Evolutionary conservation across 2,113 vertebrate species (phyloP), one percentile per base, ranked within the genome.

Genomic region (Halcyon malimbica): DNA sequence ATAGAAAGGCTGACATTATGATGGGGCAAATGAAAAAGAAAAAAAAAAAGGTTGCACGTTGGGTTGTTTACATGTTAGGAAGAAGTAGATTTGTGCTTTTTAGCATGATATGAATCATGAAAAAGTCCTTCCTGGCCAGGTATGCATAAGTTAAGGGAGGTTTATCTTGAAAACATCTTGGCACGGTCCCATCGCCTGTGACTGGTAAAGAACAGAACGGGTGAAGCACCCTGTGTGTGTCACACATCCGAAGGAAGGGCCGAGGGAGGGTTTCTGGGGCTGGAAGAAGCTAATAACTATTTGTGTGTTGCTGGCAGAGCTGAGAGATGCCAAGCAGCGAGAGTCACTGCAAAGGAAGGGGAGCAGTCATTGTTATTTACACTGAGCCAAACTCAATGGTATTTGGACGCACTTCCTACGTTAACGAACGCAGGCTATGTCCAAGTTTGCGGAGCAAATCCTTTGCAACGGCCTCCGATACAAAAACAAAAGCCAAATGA

Each of bases 311-410:
- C 60, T n/a, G 67, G 26, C 16, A 28, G 46, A 54, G 29, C 35
- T 44, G 3, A 10, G 85, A 64, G 62, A 67, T 90, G 86, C 91
- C 83, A 69, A 53, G 83, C 82, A 83, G 87, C 48, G 24, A 46
- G 78, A 91, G 69, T 96, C 86, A 94, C 73, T n/a, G 20, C 25
- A 17, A 31, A 79, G 93, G 82, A 95, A 96, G 93, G 83, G 91
- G 83, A 95, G 83, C 90, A 94, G 88, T 63, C 83, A 62, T 26
- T 64, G 80, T 70, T 89, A 54, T 83, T 79, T 80, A 12, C 18
- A 20, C 86, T 79, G 87, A 95, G 94, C 74, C 91, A 94, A 67
- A 68, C 78, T 76, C 95, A 89, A 94, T 89, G 93, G 94, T 69
- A 96, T 96, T 89, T 89, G 89, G 91, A 84, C 35, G 59, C 0